Conservation (phyloP, 2,888 invertebrate species). For the Aplocera efformata region DNA sequence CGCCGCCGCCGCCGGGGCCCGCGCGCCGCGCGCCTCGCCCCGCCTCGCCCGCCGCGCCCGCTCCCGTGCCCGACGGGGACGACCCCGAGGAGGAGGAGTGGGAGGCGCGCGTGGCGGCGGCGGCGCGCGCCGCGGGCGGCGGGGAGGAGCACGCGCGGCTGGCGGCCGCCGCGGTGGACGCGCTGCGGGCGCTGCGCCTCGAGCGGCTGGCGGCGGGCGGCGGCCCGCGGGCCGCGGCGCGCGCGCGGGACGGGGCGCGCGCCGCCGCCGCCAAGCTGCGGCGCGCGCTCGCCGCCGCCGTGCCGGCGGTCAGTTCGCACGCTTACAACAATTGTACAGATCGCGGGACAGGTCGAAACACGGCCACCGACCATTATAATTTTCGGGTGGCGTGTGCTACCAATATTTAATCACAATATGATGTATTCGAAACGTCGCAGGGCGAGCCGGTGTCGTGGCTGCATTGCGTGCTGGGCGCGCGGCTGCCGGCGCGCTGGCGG, state of each 20-base stretch:
- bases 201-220: slow-evolving; percentile 37
- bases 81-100: slow-evolving; percentile 37
- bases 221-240: slow-evolving; percentile 11
- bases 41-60: slow-evolving; percentile 19
- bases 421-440: slow-evolving; percentile 14
- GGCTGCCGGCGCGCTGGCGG: slow-evolving; percentile 37
- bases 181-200: slow-evolving; percentile 41
- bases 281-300: slow-evolving; percentile 26
- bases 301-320: not conserved
- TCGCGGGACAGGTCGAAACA: too few relatives aligned
- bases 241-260: slow-evolving; percentile 26
- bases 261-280: slow-evolving; percentile 43
- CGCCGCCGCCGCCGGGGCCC: slow-evolving; percentile 24
- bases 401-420: too few relatives aligned
- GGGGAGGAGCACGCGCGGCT: slow-evolving; percentile 44
- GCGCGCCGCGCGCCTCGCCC: slow-evolving; percentile 19
- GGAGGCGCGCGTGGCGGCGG: slow-evolving; percentile 42
- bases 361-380: too few relatives aligned
- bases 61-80: slow-evolving; percentile 14
- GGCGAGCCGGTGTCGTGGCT: slow-evolving; percentile 26
- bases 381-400: too few relatives aligned
- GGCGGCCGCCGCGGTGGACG: slow-evolving; percentile 36
- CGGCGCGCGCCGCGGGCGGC: slow-evolving; percentile 44
- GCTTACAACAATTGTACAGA: too few relatives aligned
- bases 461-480: slow-evolving; percentile 44